phyloP scores from a whole-genome alignment of 2,797 vertebrate genomes.

The Neoniphon sammara region DNA sequence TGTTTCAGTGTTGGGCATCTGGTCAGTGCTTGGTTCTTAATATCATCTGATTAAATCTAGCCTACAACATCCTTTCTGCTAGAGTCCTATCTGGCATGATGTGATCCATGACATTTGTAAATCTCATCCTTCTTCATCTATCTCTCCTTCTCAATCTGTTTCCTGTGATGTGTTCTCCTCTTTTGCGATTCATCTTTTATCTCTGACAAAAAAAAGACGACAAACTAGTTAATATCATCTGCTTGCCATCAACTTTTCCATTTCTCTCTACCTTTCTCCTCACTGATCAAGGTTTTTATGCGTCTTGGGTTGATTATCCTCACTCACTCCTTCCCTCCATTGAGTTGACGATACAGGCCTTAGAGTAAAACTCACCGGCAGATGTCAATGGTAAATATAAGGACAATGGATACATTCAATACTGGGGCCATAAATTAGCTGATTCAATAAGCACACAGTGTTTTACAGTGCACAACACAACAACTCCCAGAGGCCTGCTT shows the following conservation, averaged over 20 bases:
- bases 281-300: neutral
- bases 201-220: neutral
- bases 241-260: neutral
- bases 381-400: slow-evolving; percentile 44
- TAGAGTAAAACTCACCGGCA: slow-evolving; percentile 24
- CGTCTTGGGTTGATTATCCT: neutral
- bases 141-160: slow-evolving; percentile 11
- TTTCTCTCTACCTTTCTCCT: neutral
- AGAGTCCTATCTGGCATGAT: slow-evolving; percentile 39
- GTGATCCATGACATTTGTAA: slow-evolving; percentile 27
- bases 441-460: slow-evolving; percentile 55
- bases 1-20: slow-evolving; percentile 61
- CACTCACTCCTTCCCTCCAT: neutral
- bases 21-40: slow-evolving; percentile 38
- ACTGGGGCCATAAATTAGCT: slow-evolving; percentile 50
- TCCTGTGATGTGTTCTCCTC: slow-evolving; percentile 13
- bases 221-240: neutral
- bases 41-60: slow-evolving; percentile 62
- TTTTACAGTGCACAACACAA: slow-evolving; percentile 47
- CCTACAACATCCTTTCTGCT: slow-evolving; percentile 39
- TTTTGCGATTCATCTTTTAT: neutral
- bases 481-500: slow-evolving; percentile 71
- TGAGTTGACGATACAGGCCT: neutral
- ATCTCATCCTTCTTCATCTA: neutral
- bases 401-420: neutral